Evolutionary conservation across 2,797 vertebrate species (phyloP), one percentile per base, ranked within the genome.

Genomic region (Balearica regulorum): DNA sequence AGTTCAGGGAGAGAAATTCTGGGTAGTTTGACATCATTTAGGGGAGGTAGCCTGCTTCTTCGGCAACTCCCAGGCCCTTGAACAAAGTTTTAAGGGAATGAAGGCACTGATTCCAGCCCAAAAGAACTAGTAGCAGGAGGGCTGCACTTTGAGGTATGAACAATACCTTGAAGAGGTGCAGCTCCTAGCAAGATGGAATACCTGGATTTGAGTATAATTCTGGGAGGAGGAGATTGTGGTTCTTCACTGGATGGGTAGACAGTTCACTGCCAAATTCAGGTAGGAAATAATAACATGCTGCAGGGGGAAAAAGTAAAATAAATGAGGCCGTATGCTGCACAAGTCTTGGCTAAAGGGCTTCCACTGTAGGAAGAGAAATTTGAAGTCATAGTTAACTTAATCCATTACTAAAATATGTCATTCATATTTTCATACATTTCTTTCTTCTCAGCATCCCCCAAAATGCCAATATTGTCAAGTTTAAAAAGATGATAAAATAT

Each of bases 381-480:
- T 29, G n/a, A 70, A 58, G 21, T 41, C 24, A 9, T 35, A 10
- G 2, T 65, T 80, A 73, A 22, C 1, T 3, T 68, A 61, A 60
- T 46, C 22, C 60, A 13, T 80, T 81, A 57, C 25, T 73, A 37
- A 86, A 86, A 11, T 31, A 2, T 39, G 9, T 71, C 28, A 18
- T 51, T 41, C 11, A 2, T 49, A 35, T 70, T 66, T 78, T 44
- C 29, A 20, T 37, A 18, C 9, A 3, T 69, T 61, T 73, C 39
- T 24, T 55, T 77, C n/a, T 51, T 70, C 43, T 71, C 3, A 3
- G 1, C 37, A 18, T 66, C 21, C 15, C 9, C 0, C 0, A 24
- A 79, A 53, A 25, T 57, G 28, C 10, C 35, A 68, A 3, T 49
- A 37, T 44, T 66, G 35, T 14, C 54, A 78, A 72, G 31, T 72